Evolutionary conservation across 2,888 invertebrate genomes (phyloP), one percentile per base, ranked within the genome.

Genomic region (Plutella xylostella): DNA sequence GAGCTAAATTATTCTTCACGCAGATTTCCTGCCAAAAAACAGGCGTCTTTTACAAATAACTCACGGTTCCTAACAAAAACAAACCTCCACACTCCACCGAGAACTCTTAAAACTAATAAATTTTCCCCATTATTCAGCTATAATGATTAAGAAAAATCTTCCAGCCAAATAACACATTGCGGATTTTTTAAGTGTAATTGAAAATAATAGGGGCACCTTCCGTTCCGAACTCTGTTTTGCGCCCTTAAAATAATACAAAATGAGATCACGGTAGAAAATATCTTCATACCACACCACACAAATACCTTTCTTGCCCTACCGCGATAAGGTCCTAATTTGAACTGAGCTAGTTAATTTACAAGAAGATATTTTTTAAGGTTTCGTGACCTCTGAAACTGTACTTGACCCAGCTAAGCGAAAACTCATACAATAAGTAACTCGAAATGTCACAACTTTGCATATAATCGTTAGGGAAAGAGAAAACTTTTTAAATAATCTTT

Each of bases 401-500:
- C 42, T 42, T 42, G 42, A 42, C 42, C 42, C 31, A n/a, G 18
- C 19, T 18, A 30, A 42, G 31, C 20, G 5, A 19, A 19, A 42
- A 42, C 42, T 42, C 42, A 20, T 42, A 30, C 28, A 42, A 30
- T 42, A 30, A 42, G 19, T 31, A 42, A 31, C 30, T 19, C 20
- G 30, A 11, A 42, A 30, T 31, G 42, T 20, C 31, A 7, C 25
- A 40, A 40, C 40, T 40, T 40, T 30, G n/a, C 12, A 30, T 11
- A 42, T 42, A 31, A 42, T 30, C 42, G 31, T 42, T 30, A 41
- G n/a, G 7, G 19, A n/a, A 17, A 14, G 12, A 15, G 28, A 18
- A 19, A 42, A 31, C 20, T 31, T 42, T 42, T 42, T 19, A 30
- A 42, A 42, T 31, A 31, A 33, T 42, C 31, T 18, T 37, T 3